A percentile compares a stretch with the other conserved stretches of the same genome.
Conservation (phyloP, 2,113 vertebrate species). For the Eulacestoma nigropectus region DNA sequence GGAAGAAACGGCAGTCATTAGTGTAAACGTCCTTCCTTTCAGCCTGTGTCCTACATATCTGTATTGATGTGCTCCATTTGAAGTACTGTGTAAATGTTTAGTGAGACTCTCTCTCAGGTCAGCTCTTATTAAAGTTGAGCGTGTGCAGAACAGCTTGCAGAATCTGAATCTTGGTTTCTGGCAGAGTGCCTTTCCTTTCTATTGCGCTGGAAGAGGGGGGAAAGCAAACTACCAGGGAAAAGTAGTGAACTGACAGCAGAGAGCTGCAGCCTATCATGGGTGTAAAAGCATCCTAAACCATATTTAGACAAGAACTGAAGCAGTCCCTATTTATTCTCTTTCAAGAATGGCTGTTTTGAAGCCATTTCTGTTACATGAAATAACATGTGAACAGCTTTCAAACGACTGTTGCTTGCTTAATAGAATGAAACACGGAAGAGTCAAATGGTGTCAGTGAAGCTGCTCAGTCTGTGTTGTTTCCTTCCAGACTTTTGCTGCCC, state of each 20-base stretch:
- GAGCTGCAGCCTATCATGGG: background rate
- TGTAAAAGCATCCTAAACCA: background rate
- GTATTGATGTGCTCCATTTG: background rate
- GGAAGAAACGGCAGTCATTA: background rate
- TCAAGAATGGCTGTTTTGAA: background rate
- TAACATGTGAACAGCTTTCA: background rate
- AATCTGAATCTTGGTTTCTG: background rate
- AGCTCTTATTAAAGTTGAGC: background rate
- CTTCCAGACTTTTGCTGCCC: background rate
- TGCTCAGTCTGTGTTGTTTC: background rate
- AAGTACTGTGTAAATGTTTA: background rate
- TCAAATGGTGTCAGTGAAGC: background rate
- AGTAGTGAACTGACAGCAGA: background rate
- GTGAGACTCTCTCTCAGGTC: background rate
- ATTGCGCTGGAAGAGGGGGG: accelerated
- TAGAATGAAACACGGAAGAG: background rate
- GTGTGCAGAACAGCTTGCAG: background rate
- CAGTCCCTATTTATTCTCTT: background rate
- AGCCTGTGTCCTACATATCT: background rate
- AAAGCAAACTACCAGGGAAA: background rate
- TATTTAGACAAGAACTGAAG: background rate
- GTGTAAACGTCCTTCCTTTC: background rate
- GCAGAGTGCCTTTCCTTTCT: background rate
- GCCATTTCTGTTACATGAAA: background rate
- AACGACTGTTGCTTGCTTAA: background rate